phyloP scores from a whole-genome alignment of 2,113 vertebrate genomes.

The Notechis scutatus region DNA sequence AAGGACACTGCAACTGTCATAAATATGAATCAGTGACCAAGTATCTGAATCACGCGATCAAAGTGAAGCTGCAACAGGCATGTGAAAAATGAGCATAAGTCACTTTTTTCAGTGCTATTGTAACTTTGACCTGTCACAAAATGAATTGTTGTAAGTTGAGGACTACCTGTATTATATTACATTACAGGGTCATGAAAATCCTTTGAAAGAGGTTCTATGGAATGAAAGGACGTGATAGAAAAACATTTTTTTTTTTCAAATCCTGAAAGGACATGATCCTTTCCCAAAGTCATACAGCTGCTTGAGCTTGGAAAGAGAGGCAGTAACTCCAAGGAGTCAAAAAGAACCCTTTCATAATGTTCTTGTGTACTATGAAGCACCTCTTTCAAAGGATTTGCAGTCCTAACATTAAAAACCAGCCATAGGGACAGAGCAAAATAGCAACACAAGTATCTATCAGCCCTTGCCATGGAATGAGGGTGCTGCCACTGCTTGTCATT shows the following conservation, averaged over 20 bases:
- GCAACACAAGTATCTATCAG: neutral
- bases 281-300: neutral
- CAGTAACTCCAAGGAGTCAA: neutral
- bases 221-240: neutral
- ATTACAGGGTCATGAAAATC: neutral
- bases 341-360: neutral
- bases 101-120: neutral
- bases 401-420: neutral
- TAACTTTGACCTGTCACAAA: neutral
- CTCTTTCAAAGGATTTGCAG: neutral
- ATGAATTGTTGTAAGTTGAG: neutral
- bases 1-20: neutral
- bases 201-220: neutral
- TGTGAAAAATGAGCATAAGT: neutral
- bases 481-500: neutral
- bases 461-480: neutral
- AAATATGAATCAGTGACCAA: neutral
- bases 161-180: neutral
- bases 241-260: neutral
- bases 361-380: neutral
- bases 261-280: neutral
- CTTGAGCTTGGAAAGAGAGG: neutral
- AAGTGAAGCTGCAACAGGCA: neutral
- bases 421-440: neutral
- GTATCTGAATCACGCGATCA: neutral